Conservation (phyloP, 2,888 invertebrate species). For the Volucella zonaria region DNA sequence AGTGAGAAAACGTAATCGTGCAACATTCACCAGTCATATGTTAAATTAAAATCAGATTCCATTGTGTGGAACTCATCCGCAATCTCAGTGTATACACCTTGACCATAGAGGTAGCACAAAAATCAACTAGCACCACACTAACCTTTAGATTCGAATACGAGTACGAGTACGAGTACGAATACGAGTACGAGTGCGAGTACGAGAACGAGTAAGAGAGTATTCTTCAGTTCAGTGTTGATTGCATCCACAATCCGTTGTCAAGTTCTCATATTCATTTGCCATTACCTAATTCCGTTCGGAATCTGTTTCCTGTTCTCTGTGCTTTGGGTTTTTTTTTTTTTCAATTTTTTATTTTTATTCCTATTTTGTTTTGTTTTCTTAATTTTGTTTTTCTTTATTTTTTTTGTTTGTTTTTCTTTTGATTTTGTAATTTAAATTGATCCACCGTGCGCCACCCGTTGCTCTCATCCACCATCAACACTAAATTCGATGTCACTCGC, state of each 20-base stretch:
- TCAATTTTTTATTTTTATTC: constrained; percentile 59
- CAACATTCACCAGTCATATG: constrained; percentile 22
- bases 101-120: background rate
- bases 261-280: constrained; percentile 53
- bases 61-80: constrained; percentile 1
- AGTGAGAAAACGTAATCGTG: constrained; percentile 25
- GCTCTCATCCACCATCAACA: constrained; percentile 75
- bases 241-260: constrained; percentile 23
- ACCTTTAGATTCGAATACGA: constrained; percentile 2
- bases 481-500: constrained; percentile 58
- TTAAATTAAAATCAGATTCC: constrained; percentile 14
- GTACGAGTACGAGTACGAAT: too few species aligned
- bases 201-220: too few species aligned
- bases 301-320: constrained; percentile 22
- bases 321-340: constrained; percentile 57
- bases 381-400: constrained; percentile 46
- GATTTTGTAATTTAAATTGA: constrained; percentile 69
- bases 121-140: constrained; percentile 20
- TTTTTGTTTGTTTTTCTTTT: constrained; percentile 63
- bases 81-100: constrained; percentile 46
- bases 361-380: constrained; percentile 53
- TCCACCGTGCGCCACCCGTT: constrained; percentile 69
- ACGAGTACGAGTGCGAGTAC: too few species aligned
- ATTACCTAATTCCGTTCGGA: constrained; percentile 37
- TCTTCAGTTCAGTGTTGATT: constrained; percentile 30